A percentile compares a stretch with the other conserved stretches of the same genome.
Conservation (phyloP, 2,888 invertebrate species). For the Notodonta ziczac region DNA sequence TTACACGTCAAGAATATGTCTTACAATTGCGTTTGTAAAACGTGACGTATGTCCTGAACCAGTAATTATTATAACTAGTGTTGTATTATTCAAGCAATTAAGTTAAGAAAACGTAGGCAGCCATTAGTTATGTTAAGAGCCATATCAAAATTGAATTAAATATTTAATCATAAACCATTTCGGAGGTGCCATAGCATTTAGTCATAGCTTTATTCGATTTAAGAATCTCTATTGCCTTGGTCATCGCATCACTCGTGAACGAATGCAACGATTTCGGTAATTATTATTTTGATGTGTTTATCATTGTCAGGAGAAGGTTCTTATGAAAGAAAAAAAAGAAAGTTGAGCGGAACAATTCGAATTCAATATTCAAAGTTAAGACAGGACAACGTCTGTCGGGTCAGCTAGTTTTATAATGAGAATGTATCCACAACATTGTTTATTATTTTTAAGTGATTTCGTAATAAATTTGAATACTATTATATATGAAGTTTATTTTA, state of each 20-base stretch:
- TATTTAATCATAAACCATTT: conserved; percentile 1
- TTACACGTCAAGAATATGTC: not conserved
- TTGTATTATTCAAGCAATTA: not conserved
- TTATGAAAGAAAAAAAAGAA: too few relatives aligned
- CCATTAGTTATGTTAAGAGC: not conserved
- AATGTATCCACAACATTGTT: not conserved
- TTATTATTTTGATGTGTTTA: too few relatives aligned
- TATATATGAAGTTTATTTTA: conserved; percentile 9
- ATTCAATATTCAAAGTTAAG: too few relatives aligned
- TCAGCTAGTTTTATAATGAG: too few relatives aligned
- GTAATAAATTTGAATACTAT: not conserved
- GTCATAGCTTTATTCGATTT: conserved; percentile 13
- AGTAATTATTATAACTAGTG: not conserved
- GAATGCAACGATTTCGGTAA: too few relatives aligned
- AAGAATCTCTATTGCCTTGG: too few relatives aligned
- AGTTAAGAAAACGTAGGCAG: not conserved
- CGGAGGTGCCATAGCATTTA: conserved; percentile 24
- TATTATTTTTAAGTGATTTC: not conserved
- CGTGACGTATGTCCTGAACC: too few relatives aligned
- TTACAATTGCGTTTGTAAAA: too few relatives aligned
- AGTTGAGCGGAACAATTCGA: too few relatives aligned
- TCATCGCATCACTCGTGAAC: too few relatives aligned
- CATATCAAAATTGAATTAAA: not conserved
- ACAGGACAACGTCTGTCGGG: too few relatives aligned
- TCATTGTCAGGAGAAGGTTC: too few relatives aligned